phyloP scores from a whole-genome alignment of 2,888 invertebrate species.

The Erynnis tages region DNA sequence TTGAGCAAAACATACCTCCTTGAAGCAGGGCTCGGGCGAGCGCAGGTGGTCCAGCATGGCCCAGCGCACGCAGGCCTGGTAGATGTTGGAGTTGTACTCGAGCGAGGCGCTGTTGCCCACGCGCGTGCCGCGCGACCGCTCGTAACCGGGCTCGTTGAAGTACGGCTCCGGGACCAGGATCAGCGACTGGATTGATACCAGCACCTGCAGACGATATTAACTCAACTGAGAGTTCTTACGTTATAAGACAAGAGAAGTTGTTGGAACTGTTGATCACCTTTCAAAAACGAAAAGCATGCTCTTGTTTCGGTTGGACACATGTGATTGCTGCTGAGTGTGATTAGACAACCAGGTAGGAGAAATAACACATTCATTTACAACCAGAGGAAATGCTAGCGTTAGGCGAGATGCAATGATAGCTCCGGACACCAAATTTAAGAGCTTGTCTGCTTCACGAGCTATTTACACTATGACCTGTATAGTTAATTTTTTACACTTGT shows the following conservation, averaged over 20 bases:
- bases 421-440: too few relatives aligned
- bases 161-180: constrained; percentile 96
- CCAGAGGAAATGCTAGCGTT: too few relatives aligned
- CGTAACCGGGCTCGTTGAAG: constrained; percentile 97
- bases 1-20: constrained; percentile 83
- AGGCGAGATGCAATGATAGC: too few relatives aligned
- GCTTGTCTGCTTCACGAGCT: too few relatives aligned
- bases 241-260: not conserved
- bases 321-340: too few relatives aligned
- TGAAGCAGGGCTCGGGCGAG: constrained; percentile 95
- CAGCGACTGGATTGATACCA: constrained; percentile 95
- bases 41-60: constrained; percentile 97
- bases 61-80: constrained; percentile 97
- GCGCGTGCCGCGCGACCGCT: constrained; percentile 93
- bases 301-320: too few relatives aligned
- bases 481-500: too few relatives aligned
- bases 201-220: constrained; percentile 86
- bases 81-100: constrained; percentile 97
- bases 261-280: not conserved
- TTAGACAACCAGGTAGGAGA: too few relatives aligned
- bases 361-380: too few relatives aligned
- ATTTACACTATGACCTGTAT: too few relatives aligned
- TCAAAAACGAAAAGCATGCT: too few relatives aligned
- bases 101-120: constrained; percentile 93
- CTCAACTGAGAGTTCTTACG: too few relatives aligned